Conservation (phyloP, 1,140 invertebrate genomes). For the Trichonephila clavata region DNA sequence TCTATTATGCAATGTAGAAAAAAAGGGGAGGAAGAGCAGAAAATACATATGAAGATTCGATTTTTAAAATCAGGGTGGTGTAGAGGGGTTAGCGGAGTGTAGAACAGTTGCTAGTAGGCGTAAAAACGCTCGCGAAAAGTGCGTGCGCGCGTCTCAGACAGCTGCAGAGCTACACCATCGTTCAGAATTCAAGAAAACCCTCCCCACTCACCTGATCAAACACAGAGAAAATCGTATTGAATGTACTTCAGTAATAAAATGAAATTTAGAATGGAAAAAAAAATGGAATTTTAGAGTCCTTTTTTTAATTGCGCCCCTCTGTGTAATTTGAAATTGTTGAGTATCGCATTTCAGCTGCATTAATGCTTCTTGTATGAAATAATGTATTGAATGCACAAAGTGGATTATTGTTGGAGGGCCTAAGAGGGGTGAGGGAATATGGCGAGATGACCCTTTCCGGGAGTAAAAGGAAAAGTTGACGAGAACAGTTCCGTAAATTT, state of each 20-base stretch:
- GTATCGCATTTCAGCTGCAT: conserved; percentile 44
- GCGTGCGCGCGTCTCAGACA: conserved; percentile 40
- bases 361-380: not conserved
- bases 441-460: not conserved
- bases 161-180: conserved; percentile 56
- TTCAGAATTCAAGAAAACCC: conserved; percentile 46
- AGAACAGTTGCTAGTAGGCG: conserved; percentile 15
- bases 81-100: not conserved
- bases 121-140: conserved; percentile 24
- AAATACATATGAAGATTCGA: not conserved
- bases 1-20: not conserved
- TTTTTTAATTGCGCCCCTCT: conserved; percentile 8
- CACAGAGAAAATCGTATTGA: conserved; percentile 2
- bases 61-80: not conserved
- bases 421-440: not conserved
- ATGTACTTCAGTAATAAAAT: conserved; percentile 37
- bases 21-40: not conserved
- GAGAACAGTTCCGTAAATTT: no score
- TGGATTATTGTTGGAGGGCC: not conserved
- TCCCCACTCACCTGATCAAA: not conserved
- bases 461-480: no score
- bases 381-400: not conserved
- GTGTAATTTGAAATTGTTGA: not conserved
- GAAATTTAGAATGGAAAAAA: not conserved
- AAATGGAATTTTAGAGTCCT: conserved; percentile 45